Conservation (phyloP, 2,113 vertebrate species). For the Sula dactylatra region DNA sequence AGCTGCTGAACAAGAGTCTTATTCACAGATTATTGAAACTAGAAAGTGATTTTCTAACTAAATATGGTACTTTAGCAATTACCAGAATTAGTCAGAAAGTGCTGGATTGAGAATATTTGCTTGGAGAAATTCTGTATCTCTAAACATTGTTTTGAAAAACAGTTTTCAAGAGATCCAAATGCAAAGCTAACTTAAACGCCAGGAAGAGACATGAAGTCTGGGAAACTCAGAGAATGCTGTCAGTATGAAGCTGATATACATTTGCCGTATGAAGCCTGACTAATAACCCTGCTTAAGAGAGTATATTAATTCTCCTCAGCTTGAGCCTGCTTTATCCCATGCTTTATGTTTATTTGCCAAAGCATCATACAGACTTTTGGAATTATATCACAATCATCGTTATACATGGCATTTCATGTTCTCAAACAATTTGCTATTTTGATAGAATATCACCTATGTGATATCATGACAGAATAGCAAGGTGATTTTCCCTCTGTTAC, state of each 20-base stretch:
- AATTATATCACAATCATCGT: neutral
- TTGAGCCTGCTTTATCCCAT: neutral
- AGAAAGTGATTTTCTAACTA: neutral
- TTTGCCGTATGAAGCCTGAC: neutral
- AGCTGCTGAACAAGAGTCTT: neutral
- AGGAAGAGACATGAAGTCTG: neutral
- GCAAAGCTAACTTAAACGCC: neutral
- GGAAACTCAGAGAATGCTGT: neutral
- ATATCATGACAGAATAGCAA: neutral
- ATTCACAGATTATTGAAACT: constrained; percentile 6
- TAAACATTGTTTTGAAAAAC: neutral
- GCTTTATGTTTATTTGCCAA: neutral
- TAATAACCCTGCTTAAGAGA: neutral
- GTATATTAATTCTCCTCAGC: neutral
- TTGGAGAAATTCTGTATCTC: neutral
- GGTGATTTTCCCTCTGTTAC: neutral
- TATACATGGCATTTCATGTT: neutral
- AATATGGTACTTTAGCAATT: neutral
- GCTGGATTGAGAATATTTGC: neutral
- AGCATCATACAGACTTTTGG: neutral
- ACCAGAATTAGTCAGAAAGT: neutral
- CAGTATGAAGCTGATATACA: neutral
- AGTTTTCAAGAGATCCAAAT: neutral
- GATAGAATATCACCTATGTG: too few species aligned
- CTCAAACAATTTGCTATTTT: neutral